Evolutionary conservation across 2,797 vertebrate species (phyloP).

Genomic region (Silurus aristotelis): DNA sequence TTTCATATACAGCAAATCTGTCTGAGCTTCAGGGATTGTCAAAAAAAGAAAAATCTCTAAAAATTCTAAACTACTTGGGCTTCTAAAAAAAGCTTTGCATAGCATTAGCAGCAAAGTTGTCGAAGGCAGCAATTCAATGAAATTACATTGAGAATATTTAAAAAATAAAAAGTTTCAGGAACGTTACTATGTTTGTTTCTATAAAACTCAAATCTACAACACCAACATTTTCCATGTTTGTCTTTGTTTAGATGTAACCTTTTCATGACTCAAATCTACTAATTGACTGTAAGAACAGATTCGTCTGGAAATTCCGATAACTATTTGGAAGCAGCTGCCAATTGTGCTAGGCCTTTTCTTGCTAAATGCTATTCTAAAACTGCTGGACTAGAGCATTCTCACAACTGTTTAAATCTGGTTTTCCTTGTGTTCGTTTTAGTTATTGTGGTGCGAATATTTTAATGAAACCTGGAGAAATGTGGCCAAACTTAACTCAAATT

Average conservation of each 20-base stretch:
- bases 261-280: conserved; percentile 56
- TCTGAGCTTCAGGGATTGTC: conserved; percentile 82
- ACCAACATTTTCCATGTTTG: conserved; percentile 47
- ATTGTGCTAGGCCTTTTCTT: conserved; percentile 33
- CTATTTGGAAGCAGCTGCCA: conserved; percentile 23
- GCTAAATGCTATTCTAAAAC: conserved; percentile 46
- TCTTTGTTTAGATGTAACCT: conserved; percentile 40
- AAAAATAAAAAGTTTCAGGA: conserved; percentile 9
- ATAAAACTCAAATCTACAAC: conserved; percentile 36
- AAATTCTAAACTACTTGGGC: conserved; percentile 64
- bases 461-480: neutral
- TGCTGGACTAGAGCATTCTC: conserved; percentile 64
- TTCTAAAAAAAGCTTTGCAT: conserved; percentile 65
- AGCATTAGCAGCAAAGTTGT: conserved; percentile 74
- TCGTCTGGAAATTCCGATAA: conserved; percentile 16
- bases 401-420: conserved; percentile 40
- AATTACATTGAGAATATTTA: conserved; percentile 54
- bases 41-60: conserved; percentile 47
- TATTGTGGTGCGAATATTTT: neutral
- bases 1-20: conserved; percentile 67
- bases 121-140: conserved; percentile 66
- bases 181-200: neutral
- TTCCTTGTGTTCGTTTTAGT: neutral
- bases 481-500: neutral
- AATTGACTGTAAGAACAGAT: conserved; percentile 64